Base-by-base conservation (phyloP, 1,140 invertebrate species). In the Steinernema feltiae region DNA sequence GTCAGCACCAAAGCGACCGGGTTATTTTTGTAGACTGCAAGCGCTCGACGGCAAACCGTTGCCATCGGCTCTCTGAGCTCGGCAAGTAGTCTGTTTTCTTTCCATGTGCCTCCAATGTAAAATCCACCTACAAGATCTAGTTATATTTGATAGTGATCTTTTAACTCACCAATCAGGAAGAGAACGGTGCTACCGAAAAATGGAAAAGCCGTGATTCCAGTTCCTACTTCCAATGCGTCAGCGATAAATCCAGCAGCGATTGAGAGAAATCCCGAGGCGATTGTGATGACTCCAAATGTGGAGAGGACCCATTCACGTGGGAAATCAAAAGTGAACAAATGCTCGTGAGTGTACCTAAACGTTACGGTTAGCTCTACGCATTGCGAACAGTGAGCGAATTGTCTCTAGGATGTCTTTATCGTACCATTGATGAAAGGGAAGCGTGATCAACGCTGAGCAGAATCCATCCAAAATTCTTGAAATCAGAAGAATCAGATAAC, bases 351-450 rank as follows among this genome's bases (percentile, higher is more conserved):
- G 76, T 77, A 71, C 70, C 70, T 71, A 30, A 63, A 63, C 12
- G 12, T n/a, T n/a, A n/a, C n/a, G n/a, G n/a, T n/a, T n/a, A n/a
- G n/a, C n/a, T n/a, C 7, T 3, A 21, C 53, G 24, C 24, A n/a
- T 17, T 63, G 53, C 7, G 24, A 21, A 71, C 2, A 30, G 32
- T 24, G 15, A 18, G 12, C 7, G 69, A n/a, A n/a, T 70, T 70
- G n/a, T 70, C 41, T 12, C 41, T 46, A 7, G n/a, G 41, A 46
- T 46, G 41, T 46, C 7, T n/a, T 46, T n/a, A n/a, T 12, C 41
- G 41, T n/a, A 46, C 76, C 76, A 77, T 31, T 77, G 76, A 31
- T 77, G 76, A 53, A 77, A 77, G n/a, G 76, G 76, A 29, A 71
- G 24, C 69, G 70, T 77, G 32, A 77, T 41, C 27, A 78, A n/a